Evolutionary conservation across 1,140 invertebrate genomes (phyloP).

Genomic region (Bombus vancouverensis): DNA sequence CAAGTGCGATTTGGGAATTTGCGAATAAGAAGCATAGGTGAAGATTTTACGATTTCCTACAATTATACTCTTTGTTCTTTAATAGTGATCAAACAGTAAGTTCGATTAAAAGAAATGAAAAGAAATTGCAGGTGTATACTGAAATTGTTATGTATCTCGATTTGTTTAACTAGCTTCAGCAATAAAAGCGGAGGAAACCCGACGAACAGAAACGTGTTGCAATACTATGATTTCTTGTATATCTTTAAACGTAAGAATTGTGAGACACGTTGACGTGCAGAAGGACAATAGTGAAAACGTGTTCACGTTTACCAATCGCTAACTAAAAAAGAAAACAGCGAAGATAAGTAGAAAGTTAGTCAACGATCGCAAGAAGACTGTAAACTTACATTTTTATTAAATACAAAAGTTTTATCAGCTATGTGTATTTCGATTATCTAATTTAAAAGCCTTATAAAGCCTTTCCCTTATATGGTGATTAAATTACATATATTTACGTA

Average conservation of each 20-base stretch:
- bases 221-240: not conserved
- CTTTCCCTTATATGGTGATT: too few species aligned
- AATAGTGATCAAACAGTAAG: too few species aligned
- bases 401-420: not conserved
- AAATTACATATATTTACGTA: too few species aligned
- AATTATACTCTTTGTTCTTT: too few species aligned
- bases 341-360: not conserved
- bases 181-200: not conserved
- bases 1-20: too few species aligned
- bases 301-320: not conserved
- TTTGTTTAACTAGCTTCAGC: not conserved
- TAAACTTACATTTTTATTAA: not conserved
- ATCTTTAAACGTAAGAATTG: not conserved
- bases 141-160: too few species aligned
- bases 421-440: not conserved
- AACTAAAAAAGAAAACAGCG: not conserved
- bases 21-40: too few species aligned
- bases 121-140: too few species aligned
- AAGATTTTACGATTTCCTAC: too few species aligned
- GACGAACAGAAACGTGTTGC: not conserved
- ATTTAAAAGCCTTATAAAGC: not conserved
- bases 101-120: too few species aligned
- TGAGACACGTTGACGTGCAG: not conserved
- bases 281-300: conserved; percentile 9
- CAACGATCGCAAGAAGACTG: not conserved